Evolutionary conservation across 2,888 invertebrate genomes (phyloP).

Genomic region (Parthenolecanium corni): DNA sequence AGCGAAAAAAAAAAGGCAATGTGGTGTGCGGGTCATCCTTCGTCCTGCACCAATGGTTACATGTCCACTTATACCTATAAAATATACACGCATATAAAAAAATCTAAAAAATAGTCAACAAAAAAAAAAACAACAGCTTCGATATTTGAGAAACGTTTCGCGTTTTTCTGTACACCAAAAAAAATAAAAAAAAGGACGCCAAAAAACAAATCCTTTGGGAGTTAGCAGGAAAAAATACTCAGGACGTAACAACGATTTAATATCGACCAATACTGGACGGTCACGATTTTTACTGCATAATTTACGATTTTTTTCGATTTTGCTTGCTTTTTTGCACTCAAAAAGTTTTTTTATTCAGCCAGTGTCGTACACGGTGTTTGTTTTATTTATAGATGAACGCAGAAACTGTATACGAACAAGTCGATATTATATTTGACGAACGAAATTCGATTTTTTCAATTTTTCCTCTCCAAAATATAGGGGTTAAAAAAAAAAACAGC

Average conservation of each 20-base stretch:
- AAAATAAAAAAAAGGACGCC: constrained; percentile 14
- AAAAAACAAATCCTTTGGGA: constrained; percentile 19
- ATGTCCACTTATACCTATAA: constrained; percentile 23
- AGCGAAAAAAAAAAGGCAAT: too few species aligned
- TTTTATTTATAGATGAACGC: constrained; percentile 9
- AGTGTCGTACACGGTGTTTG: not conserved
- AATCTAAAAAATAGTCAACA: not conserved
- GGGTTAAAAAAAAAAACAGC: too few species aligned
- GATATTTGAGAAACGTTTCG: constrained; percentile 20
- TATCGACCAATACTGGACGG: constrained; percentile 19
- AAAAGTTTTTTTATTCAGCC: constrained; percentile 9
- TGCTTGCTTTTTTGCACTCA: not conserved
- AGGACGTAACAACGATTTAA: constrained; percentile 28
- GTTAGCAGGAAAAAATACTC: constrained; percentile 8
- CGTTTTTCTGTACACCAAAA: constrained; percentile 2
- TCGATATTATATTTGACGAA: not conserved
- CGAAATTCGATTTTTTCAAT: not conserved
- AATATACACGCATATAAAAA: constrained; percentile 20
- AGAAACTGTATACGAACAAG: not conserved
- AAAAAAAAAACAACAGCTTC: constrained; percentile 12
- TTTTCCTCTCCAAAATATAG: not conserved
- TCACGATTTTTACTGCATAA: constrained; percentile 27
- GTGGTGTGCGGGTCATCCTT: too few species aligned
- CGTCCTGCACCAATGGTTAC: constrained; percentile 9
- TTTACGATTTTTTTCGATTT: constrained; percentile 19